Evolutionary conservation across 2,113 vertebrate species (phyloP), one percentile per base, ranked within the genome.

Genomic region (Nyctereutes procyonoides): DNA sequence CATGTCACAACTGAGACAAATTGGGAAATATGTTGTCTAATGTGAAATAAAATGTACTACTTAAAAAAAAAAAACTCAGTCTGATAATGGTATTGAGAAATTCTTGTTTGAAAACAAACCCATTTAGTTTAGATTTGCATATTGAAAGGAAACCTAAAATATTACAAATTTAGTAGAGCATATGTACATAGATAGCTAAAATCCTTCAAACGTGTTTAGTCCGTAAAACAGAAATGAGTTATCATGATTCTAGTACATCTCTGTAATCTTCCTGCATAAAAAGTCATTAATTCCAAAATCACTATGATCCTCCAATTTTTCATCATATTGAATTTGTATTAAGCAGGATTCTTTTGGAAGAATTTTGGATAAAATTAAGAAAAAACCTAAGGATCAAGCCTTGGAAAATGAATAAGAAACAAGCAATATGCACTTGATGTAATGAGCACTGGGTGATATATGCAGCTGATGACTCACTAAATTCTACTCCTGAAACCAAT

Each of bases 41-140:
- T 96, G 96, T 96, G 32, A 97, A 98, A 97, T 97, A 97, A 97
- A 98, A 92, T 88, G 12, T 53, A 93, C 58, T 94, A 1, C 96
- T 95, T 95, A 43, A 82, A 94, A 94, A 90, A 67, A 15, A 48
- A 24, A 15, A 28, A 3, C 76, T 55, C 28, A 77, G 11, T 90
- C 38, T 93, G 3, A 56, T 24, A 58, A 51, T 90, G 15, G 55
- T 82, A 20, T 81, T 32, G 43, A 73, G 24, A 87, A 86, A 94
- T 91, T 9, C 0, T 84, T 88, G 12, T 30, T 89, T 74, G 38
- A 82, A 88, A 80, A 24, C 15, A 85, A 89, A 30, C 2, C 14
- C 10, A n/a, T 16, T 79, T 83, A 92, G 88, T 3, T 20, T 43
- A 16, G 28, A 79, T 95, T 79, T 56, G 3, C 15, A 1, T 83